Conservation (phyloP, 2,888 invertebrate genomes). For the Stenolophus ochropezus region DNA sequence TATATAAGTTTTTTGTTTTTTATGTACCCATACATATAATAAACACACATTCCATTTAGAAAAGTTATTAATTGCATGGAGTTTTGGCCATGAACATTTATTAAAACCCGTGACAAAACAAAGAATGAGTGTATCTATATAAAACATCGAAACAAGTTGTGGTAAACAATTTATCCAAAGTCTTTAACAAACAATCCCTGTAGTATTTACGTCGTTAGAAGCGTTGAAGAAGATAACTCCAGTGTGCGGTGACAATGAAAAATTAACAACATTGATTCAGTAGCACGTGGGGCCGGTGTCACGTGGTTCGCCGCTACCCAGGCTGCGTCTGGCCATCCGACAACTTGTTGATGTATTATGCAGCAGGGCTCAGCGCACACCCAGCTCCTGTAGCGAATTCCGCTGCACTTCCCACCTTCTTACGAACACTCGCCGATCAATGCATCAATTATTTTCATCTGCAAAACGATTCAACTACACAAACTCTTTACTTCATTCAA, state of each 20-base stretch:
- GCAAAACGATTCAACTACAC: background rate
- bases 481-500: too few relatives aligned
- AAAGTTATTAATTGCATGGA: too few relatives aligned
- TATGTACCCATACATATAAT: too few relatives aligned
- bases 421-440: background rate
- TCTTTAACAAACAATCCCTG: background rate
- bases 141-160: background rate
- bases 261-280: constrained; percentile 45
- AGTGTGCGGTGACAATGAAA: constrained; percentile 33
- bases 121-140: background rate
- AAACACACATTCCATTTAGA: too few relatives aligned
- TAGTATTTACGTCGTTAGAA: background rate
- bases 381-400: constrained; percentile 17
- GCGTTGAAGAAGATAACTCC: constrained; percentile 20
- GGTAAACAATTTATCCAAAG: background rate
- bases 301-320: constrained; percentile 15
- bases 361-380: constrained; percentile 15
- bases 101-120: background rate
- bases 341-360: constrained; percentile 49
- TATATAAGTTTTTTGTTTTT: too few relatives aligned
- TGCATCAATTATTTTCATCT: background rate
- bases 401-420: background rate
- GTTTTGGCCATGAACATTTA: too few relatives aligned
- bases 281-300: constrained; percentile 18
- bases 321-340: constrained; percentile 5